phyloP scores from a whole-genome alignment of 2,113 vertebrate genomes.

The Chelonoidis abingdonii region DNA sequence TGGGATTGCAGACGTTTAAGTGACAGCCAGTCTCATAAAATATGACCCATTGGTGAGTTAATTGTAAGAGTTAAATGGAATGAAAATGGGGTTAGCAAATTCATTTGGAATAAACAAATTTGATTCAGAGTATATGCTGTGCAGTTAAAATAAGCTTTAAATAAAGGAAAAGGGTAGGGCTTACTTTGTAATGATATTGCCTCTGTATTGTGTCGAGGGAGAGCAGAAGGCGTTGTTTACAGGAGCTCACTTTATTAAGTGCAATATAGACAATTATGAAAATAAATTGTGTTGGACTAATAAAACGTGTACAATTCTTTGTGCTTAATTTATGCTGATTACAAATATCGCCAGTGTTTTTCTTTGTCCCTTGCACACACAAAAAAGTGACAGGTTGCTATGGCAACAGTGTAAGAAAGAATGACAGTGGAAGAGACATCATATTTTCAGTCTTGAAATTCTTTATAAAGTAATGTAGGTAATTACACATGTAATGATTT shows the following conservation, averaged over 20 bases:
- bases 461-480: conserved; percentile 59
- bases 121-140: not conserved
- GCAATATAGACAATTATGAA: conserved; percentile 25
- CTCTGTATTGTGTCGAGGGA: not conserved
- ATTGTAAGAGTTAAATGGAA: not conserved
- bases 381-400: conserved; percentile 67
- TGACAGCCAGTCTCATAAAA: not conserved
- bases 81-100: not conserved
- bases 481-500: conserved; percentile 62
- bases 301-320: conserved; percentile 51
- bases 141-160: not conserved
- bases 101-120: not conserved
- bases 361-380: conserved; percentile 69
- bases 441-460: conserved; percentile 72
- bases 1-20: not conserved
- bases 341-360: conserved; percentile 70
- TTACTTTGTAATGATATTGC: not conserved
- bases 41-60: not conserved
- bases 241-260: not conserved
- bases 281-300: conserved; percentile 52
- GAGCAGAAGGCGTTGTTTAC: conserved; percentile 20
- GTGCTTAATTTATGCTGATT: conserved; percentile 63
- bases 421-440: conserved; percentile 44
- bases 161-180: not conserved
- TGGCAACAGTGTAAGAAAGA: conserved; percentile 56